A percentile compares a stretch with the other conserved stretches of the same genome.
These are phyloP conservation scores for Hippotragus niger DNA, from an alignment of 2,113 vertebrate genomes.

Conservation along the genomic window DNA sequence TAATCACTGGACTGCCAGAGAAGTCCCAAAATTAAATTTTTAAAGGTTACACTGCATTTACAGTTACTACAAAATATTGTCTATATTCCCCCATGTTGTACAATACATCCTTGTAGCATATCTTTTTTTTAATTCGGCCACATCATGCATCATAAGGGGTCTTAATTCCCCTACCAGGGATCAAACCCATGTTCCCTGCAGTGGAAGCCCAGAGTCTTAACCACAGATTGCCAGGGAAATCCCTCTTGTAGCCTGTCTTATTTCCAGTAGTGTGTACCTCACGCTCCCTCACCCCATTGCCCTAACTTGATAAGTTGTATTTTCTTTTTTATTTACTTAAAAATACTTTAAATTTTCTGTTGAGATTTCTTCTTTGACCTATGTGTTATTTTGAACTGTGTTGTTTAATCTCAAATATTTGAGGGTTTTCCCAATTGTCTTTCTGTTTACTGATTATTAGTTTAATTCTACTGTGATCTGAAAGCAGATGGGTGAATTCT, in stretches of 20 bases:
- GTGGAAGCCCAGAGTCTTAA: neutral
- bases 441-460: neutral
- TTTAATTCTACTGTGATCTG: neutral
- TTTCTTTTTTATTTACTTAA: neutral
- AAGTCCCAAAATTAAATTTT: neutral
- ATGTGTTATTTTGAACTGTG: neutral
- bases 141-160: neutral
- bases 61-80: neutral
- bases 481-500: neutral
- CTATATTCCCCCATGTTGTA: neutral
- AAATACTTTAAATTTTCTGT: neutral
- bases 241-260: neutral
- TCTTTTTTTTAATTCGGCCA: neutral
- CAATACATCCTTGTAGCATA: neutral
- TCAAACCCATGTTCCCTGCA: neutral
- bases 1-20: neutral
- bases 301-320: neutral
- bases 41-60: neutral
- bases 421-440: neutral
- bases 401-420: neutral
- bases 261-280: neutral
- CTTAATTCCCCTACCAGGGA: neutral
- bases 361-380: neutral
- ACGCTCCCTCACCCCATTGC: neutral
- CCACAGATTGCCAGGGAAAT: neutral